A percentile compares a stretch with the other conserved stretches of the same genome.
phyloP scores from a whole-genome alignment of 2,113 vertebrate genomes.

The Ailuropoda melanoleuca region DNA sequence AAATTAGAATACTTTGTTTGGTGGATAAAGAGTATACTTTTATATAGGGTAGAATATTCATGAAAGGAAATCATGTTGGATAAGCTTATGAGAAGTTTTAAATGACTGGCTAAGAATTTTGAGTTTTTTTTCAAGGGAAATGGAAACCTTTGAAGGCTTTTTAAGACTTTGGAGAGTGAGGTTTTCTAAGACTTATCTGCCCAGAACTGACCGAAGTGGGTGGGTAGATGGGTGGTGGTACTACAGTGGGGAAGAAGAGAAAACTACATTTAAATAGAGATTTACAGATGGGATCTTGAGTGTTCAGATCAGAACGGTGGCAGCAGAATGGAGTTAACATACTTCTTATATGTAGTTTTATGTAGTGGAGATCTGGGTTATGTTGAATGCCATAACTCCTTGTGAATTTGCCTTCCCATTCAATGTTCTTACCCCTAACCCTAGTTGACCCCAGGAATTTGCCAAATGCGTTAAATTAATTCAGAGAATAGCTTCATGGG shows the following conservation, averaged over 20 bases:
- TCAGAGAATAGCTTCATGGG: neutral
- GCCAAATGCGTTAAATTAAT: neutral
- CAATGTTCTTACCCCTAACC: too few relatives aligned
- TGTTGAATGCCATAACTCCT: neutral
- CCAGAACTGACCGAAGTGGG: neutral
- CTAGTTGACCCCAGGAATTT: neutral
- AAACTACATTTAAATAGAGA: neutral
- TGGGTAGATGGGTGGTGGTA: neutral
- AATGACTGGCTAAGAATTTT: neutral
- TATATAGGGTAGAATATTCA: neutral
- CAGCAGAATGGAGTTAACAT: neutral
- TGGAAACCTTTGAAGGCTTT: neutral
- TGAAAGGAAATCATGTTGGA: neutral
- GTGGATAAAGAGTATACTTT: neutral
- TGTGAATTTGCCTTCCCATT: neutral
- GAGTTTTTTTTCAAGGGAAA: neutral
- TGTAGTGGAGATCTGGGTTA: neutral
- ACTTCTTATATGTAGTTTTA: neutral
- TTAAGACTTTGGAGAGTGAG: neutral
- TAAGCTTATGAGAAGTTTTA: neutral
- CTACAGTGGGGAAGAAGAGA: neutral
- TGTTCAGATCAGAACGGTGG: neutral
- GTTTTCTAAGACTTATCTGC: neutral
- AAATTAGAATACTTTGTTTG: neutral
- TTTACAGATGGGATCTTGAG: neutral